A percentile compares a stretch with the other conserved stretches of the same genome.
Conservation (phyloP, 1,140 invertebrate species). For the Penaeus japonicus region DNA sequence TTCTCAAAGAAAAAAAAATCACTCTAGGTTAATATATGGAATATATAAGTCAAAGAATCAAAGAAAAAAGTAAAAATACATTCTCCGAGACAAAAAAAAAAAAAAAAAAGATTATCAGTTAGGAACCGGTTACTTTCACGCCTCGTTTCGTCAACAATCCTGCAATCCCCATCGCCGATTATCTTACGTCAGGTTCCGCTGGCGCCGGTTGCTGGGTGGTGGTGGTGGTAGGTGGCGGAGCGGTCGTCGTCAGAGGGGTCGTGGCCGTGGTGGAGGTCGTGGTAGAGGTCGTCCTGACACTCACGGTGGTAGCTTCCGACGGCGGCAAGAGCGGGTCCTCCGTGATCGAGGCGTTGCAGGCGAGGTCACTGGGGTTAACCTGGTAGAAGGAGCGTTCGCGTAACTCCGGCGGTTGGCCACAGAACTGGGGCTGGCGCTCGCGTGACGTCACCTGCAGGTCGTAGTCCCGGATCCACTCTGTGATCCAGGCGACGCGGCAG, state of each 20-base stretch:
- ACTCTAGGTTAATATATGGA: too few relatives aligned
- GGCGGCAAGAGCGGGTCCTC: not conserved
- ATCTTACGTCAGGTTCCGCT: not conserved
- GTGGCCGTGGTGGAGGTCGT: constrained; percentile 63
- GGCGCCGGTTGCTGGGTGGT: not conserved
- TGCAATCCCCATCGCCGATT: too few relatives aligned
- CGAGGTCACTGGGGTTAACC: constrained; percentile 77
- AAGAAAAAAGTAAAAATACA: too few relatives aligned
- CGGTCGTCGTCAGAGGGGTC: constrained; percentile 11
- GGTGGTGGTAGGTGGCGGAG: not conserved
- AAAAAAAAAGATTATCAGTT: too few relatives aligned
- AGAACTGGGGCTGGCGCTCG: constrained; percentile 92
- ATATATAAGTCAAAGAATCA: too few relatives aligned
- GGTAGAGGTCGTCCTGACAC: constrained; percentile 60
- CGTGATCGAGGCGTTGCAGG: constrained; percentile 49
- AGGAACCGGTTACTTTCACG: too few relatives aligned
- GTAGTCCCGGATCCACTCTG: constrained; percentile 85
- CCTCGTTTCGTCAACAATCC: too few relatives aligned
- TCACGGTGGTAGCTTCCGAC: too few relatives aligned
- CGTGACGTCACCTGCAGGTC: constrained; percentile 78
- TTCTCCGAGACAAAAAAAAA: too few relatives aligned
- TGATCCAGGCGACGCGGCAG: constrained; percentile 86
- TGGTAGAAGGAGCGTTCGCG: constrained; percentile 85
- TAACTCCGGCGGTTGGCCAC: constrained; percentile 80
- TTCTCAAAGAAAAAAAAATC: too few relatives aligned